Base-by-base conservation (phyloP, 2,113 vertebrate species). In the Oncorhynchus kisutch region DNA sequence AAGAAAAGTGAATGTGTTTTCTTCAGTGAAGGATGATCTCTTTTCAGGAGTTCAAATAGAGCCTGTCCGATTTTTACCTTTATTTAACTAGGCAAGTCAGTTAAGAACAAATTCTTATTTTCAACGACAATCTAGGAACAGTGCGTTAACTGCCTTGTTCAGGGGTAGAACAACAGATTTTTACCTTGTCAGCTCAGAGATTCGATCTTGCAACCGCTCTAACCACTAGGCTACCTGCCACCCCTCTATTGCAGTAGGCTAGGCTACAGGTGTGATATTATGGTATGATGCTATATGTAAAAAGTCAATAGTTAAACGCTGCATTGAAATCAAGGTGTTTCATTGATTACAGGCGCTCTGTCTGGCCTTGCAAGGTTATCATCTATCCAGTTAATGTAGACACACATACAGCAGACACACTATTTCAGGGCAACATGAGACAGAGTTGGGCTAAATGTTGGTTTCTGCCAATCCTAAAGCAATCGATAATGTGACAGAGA, bases 351-450 rank as follows among this genome's bases (percentile, higher is more conserved):
- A 22, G 59, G 13, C 51, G 3, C 5, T 22, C 59, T 62, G 59
- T 62, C n/a, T 22, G n/a, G 59, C 9, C 59, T 22, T 54, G 51
- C 16, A 54, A 54, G 51, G 20, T 65, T n/a, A 29, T 18, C 14
- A 64, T 2, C 9, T 31, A 27, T 62, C 54, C 57, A 59, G 51
- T 54, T 54, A 16, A 14, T n/a, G 27, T 25, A 73, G 16, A 62
- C 73, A 74, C 49, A 70, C 39, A 27, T 48, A 29, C 49, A 71
- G 51, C 12, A 54, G 24, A 71, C 39, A 39, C 24, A 73, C 18
- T 34, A 60, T 77, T 64, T 71, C 75, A 71, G 20, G 12, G 68
- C 12, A 77, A 65, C 65, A 49, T 71, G 62, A 78, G 71, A 39
- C 62, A 22, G 2, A 9, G 29, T 45, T 69, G 29, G 22, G 24